Evolutionary conservation across 2,797 vertebrate genomes (phyloP).

Genomic region (Tenualosa ilisha): DNA sequence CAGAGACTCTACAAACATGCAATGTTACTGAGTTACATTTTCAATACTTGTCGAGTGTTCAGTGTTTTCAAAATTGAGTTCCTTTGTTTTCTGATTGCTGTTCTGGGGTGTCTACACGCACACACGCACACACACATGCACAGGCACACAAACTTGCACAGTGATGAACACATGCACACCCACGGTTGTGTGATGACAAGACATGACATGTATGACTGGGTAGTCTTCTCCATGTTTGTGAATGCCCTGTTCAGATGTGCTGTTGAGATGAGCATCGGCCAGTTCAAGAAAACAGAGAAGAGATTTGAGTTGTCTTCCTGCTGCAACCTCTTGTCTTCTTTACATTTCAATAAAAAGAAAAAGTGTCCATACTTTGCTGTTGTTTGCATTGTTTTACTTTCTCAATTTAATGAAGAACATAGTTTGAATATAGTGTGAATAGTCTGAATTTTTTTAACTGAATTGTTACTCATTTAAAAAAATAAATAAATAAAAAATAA

Average conservation of each 20-base stretch:
- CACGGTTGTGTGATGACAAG: constrained; percentile 32
- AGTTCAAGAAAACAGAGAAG: constrained; percentile 19
- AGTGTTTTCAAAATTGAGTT: not conserved
- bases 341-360: constrained; percentile 55
- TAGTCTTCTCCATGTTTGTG: constrained; percentile 17
- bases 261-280: constrained; percentile 35
- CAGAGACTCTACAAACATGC: not conserved
- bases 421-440: not conserved
- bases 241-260: constrained; percentile 34
- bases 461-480: not conserved
- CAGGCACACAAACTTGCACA: constrained; percentile 18
- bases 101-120: not conserved
- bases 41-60: constrained; percentile 4
- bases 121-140: constrained; percentile 16
- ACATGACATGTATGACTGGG: constrained; percentile 40
- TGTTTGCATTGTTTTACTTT: not conserved
- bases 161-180: constrained; percentile 20
- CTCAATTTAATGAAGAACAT: not conserved
- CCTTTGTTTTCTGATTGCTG: constrained; percentile 13
- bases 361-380: constrained; percentile 27
- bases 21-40: not conserved
- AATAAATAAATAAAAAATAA: too few relatives aligned
- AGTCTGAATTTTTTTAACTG: not conserved
- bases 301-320: constrained; percentile 33
- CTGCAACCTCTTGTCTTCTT: constrained; percentile 38